Evolutionary conservation across 92 coral and sea anemone genomes (phyloP).

Genomic region (Epizoanthus stellaris): DNA sequence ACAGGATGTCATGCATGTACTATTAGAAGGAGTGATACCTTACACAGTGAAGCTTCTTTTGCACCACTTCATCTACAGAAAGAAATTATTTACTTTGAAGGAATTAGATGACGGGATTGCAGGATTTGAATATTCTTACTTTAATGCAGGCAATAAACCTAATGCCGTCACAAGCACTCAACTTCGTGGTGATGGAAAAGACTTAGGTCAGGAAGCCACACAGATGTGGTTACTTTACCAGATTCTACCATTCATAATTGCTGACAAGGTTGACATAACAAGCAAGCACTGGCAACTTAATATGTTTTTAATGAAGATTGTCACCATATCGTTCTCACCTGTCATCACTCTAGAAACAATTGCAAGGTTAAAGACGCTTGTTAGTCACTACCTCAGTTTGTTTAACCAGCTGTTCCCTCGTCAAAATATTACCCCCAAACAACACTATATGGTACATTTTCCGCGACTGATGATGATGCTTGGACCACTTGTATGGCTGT

Average conservation of each 20-base stretch:
- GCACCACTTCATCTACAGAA: not conserved
- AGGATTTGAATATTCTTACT: too few species aligned
- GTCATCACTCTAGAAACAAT: slow-evolving; percentile 52
- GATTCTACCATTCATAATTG: too few species aligned
- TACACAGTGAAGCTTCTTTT: slow-evolving; percentile 15
- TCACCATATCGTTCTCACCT: slow-evolving; percentile 54
- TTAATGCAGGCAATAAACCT: too few species aligned
- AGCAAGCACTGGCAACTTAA: slow-evolving; percentile 39
- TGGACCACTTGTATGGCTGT: slow-evolving; percentile 73
- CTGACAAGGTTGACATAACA: not conserved
- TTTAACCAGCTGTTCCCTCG: slow-evolving; percentile 49
- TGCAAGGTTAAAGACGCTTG: slow-evolving; percentile 49
- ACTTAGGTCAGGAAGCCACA: too few species aligned
- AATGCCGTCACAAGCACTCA: too few species aligned
- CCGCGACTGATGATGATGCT: slow-evolving; percentile 69
- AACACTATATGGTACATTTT: slow-evolving; percentile 73
- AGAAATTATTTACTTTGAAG: too few species aligned
- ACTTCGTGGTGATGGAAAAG: too few species aligned
- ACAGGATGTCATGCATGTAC: slow-evolving; percentile 78
- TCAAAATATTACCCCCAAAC: slow-evolving; percentile 68
- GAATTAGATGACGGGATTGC: too few species aligned
- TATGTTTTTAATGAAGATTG: slow-evolving; percentile 54
- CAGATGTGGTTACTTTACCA: too few species aligned
- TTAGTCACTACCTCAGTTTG: slow-evolving; percentile 44
- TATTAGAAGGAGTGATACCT: slow-evolving; percentile 65